Conservation (phyloP, 2,797 vertebrate genomes). For the Sebastiscus albofasciatus region DNA sequence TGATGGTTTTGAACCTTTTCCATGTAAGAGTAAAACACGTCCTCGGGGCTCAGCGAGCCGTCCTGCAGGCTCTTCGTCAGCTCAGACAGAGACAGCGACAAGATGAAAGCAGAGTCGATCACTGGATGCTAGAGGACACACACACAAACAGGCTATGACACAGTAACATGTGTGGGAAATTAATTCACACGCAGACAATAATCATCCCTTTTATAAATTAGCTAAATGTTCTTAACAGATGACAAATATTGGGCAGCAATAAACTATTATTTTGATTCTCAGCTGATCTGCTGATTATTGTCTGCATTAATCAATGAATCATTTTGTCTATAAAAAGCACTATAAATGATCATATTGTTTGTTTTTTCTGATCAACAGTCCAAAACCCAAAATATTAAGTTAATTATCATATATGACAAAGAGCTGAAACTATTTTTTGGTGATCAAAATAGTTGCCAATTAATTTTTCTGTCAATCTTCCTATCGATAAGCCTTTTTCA, state of each 20-base stretch:
- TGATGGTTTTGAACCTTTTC: constrained; percentile 83
- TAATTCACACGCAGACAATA: not conserved
- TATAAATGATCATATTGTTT: no score
- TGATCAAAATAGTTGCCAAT: no score
- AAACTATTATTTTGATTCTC: not conserved
- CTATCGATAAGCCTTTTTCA: no score
- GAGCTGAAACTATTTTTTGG: no score
- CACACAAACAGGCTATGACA: not conserved
- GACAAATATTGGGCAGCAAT: not conserved
- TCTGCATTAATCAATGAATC: not conserved
- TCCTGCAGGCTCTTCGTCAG: constrained; percentile 80
- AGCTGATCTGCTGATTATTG: no score
- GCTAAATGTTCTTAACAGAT: not conserved
- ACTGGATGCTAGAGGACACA: constrained; percentile 79
- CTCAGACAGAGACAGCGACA: constrained; percentile 84
- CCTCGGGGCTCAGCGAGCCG: constrained; percentile 81
- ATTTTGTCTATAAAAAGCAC: no score
- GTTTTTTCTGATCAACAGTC: no score
- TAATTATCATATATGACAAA: no score
- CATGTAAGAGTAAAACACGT: constrained; percentile 87
- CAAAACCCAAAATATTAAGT: no score
- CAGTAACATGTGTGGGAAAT: not conserved
- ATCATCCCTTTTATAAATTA: not conserved
- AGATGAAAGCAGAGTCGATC: constrained; percentile 70
- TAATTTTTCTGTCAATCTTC: no score